Base-by-base conservation (phyloP, 1,140 invertebrate genomes). In the Bombus huntii region DNA sequence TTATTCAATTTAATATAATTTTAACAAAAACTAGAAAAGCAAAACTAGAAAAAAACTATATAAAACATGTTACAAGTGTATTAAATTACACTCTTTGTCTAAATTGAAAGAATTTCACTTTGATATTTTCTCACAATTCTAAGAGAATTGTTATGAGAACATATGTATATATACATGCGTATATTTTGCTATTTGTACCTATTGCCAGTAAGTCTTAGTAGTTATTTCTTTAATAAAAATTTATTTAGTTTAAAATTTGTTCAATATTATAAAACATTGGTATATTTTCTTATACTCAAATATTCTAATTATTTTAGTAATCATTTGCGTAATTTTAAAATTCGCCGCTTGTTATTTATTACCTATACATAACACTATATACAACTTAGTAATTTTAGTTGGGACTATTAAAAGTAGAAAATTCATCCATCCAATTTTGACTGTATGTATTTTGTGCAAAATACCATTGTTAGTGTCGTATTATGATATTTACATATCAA, bases 141-240 rank as follows among this genome's bases (percentile, higher is more conserved):
- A 74, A 31, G 31, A 78, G 37, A 85, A 66, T 57, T 87, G 66
- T 88, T 89, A 85, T 62, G 34, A 74, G 37, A 65, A 70, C 18
- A 42, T 73, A 78, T 59, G 79, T 39, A 31, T 65, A 76, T 79
- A 59, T 25, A 59, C 42, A 77, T 25, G 59, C 42, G 39, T 68
- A 85, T 85, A 65, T 81, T 81, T 81, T 79, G 37, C 62, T 89
- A 85, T 85, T 85, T 82, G 53, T 6, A 53, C 44, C 68, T 78
- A 85, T 72, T 85, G n/a, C 44, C n/a, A 39, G 22, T 62, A 62
- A 13, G 13, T 85, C 77, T 81, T 85, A 68, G 65, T 18, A 70
- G 31, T 80, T 76, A 78, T 75, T 84, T 80, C 22, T 8, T 76
- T 1, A 42, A 62, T 31, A 68, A 83, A 39, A 76, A 28, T 53